Percentiles rank a stretch among this genome's conserved stretches.
Conservation (phyloP, 2,888 invertebrate genomes). For the Chironomus riparius region DNA sequence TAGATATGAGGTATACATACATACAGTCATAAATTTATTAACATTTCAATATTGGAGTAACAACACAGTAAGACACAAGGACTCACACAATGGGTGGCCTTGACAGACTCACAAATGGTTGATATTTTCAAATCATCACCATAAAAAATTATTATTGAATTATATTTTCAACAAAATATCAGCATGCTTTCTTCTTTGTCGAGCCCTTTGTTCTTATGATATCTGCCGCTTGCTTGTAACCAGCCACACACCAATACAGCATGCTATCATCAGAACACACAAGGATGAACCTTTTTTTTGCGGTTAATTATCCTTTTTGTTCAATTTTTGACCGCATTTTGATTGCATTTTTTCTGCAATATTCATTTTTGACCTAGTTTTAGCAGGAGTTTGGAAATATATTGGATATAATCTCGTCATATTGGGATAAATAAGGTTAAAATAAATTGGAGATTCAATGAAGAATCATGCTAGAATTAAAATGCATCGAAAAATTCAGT, state of each 20-base stretch:
- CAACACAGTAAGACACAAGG: neutral
- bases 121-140: slow-evolving; percentile 20
- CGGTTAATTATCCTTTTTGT: slow-evolving; percentile 19
- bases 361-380: neutral
- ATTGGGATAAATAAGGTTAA: too few relatives aligned
- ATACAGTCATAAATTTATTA: neutral
- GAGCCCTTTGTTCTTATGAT: neutral
- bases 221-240: neutral
- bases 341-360: slow-evolving; percentile 1
- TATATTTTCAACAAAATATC: neutral
- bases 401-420: too few relatives aligned
- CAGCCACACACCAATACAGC: neutral
- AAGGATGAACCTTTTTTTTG: slow-evolving; percentile 5
- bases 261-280: neutral
- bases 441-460: too few relatives aligned
- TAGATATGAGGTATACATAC: neutral
- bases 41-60: neutral
- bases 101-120: neutral
- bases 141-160: neutral
- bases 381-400: too few relatives aligned
- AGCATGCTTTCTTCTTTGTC: neutral
- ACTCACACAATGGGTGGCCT: slow-evolving; percentile 22
- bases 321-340: slow-evolving; percentile 14
- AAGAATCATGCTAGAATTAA: too few relatives aligned
- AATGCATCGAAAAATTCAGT: too few relatives aligned